phyloP scores from a whole-genome alignment of 2,797 vertebrate genomes.

The Hypotaenidia okinawae region DNA sequence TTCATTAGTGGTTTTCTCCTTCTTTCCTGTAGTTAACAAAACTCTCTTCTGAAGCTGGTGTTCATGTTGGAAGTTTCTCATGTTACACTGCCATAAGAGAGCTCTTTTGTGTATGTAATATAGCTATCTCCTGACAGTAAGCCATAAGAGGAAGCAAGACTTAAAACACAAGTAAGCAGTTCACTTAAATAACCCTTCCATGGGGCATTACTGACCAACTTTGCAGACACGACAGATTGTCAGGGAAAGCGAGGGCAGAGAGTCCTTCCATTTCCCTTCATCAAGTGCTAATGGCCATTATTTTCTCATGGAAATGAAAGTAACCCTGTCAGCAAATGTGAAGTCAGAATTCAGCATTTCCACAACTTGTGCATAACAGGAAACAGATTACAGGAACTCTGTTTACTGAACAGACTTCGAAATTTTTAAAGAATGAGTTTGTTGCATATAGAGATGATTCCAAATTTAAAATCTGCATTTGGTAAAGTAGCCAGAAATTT shows the following conservation, averaged over 20 bases:
- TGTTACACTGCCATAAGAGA: background rate
- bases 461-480: background rate
- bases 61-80: background rate
- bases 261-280: background rate
- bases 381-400: constrained; percentile 72
- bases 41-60: background rate
- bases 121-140: background rate
- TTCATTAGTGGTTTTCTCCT: background rate
- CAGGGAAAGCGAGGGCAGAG: background rate
- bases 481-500: background rate
- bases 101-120: background rate
- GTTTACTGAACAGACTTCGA: constrained; percentile 12
- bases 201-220: background rate
- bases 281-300: background rate
- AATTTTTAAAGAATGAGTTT: background rate
- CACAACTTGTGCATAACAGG: constrained; percentile 69
- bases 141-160: background rate
- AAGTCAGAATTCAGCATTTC: constrained; percentile 59
- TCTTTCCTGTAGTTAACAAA: background rate
- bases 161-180: background rate
- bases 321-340: constrained; percentile 55
- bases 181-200: background rate
- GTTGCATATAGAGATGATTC: background rate
- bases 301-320: constrained; percentile 67
- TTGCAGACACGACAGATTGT: background rate